phyloP scores from a whole-genome alignment of 2,888 invertebrate genomes.

The Neuroscelio doddi region DNA sequence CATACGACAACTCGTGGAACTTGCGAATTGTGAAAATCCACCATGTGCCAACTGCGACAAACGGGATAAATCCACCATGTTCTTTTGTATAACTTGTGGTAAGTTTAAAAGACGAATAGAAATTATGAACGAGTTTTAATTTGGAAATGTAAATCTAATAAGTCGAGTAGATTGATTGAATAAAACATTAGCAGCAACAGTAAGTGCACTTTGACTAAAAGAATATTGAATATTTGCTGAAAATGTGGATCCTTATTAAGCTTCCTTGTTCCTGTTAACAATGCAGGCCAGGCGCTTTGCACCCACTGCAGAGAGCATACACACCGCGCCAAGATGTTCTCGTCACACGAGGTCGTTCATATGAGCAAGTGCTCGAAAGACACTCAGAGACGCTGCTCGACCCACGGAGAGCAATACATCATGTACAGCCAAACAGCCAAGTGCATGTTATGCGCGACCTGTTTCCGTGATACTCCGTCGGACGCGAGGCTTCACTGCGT shows the following conservation, averaged over 20 bases:
- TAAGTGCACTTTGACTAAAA: too few relatives aligned
- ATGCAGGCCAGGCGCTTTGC: constrained; percentile 81
- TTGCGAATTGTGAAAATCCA: constrained; percentile 81
- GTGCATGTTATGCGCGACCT: constrained; percentile 83
- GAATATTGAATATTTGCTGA: too few relatives aligned
- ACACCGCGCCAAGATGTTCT: constrained; percentile 85
- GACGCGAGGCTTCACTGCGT: constrained; percentile 81
- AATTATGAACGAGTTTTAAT: too few relatives aligned
- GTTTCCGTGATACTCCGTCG: constrained; percentile 80
- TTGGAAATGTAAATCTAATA: too few relatives aligned
- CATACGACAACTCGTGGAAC: constrained; percentile 81
- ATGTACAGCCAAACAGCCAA: constrained; percentile 82
- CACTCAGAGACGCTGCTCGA: constrained; percentile 79
- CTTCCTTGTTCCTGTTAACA: too few relatives aligned
- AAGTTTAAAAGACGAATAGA: constrained; percentile 37
- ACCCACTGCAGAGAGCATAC: constrained; percentile 81
- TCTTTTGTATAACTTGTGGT: constrained; percentile 86
- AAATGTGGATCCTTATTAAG: too few relatives aligned
- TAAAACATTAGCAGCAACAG: too few relatives aligned
- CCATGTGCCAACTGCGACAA: constrained; percentile 87
- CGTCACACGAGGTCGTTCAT: constrained; percentile 81
- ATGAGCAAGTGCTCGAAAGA: constrained; percentile 82
- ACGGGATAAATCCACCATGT: constrained; percentile 80
- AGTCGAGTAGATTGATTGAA: too few relatives aligned
- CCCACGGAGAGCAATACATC: constrained; percentile 83